Evolutionary conservation across 2,113 vertebrate genomes (phyloP).

Genomic region (western clawed frog (Xenopus tropicalis)): DNA sequence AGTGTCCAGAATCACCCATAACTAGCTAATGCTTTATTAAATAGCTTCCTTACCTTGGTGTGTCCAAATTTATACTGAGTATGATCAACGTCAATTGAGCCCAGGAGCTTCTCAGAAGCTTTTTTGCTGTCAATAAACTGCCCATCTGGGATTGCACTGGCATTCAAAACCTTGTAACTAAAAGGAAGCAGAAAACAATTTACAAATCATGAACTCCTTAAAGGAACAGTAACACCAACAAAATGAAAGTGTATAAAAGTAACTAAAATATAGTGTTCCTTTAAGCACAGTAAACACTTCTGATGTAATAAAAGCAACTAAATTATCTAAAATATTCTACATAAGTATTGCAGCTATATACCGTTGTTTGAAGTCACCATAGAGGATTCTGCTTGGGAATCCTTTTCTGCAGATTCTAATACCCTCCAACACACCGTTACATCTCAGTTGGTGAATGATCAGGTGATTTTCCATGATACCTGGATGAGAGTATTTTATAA

Average conservation of each 20-base stretch:
- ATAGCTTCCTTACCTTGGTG: conserved; percentile 73
- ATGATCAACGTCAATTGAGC: conserved; percentile 80
- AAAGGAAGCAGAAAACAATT: conserved; percentile 38
- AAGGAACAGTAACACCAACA: background rate
- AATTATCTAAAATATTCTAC: no score
- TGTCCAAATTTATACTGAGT: conserved; percentile 83
- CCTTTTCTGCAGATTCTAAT: conserved; percentile 88
- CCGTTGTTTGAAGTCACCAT: conserved; percentile 85
- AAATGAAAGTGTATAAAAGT: background rate
- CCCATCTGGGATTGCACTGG: conserved; percentile 83
- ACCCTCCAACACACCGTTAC: conserved; percentile 83
- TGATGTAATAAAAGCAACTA: no score
- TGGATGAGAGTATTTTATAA: conserved; percentile 40
- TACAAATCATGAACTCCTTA: background rate
- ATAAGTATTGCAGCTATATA: conserved; percentile 33
- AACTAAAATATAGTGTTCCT: no score
- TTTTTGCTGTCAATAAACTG: conserved; percentile 88
- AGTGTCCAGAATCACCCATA: no score
- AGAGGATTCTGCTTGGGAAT: conserved; percentile 85
- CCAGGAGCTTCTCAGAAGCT: conserved; percentile 83
- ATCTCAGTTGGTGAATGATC: conserved; percentile 85
- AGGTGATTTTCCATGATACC: conserved; percentile 83
- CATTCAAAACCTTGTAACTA: conserved; percentile 83
- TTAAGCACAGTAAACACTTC: background rate
- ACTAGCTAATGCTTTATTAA: no score